Base-by-base conservation (phyloP, 1,140 invertebrate genomes). In the Apis florea region DNA sequence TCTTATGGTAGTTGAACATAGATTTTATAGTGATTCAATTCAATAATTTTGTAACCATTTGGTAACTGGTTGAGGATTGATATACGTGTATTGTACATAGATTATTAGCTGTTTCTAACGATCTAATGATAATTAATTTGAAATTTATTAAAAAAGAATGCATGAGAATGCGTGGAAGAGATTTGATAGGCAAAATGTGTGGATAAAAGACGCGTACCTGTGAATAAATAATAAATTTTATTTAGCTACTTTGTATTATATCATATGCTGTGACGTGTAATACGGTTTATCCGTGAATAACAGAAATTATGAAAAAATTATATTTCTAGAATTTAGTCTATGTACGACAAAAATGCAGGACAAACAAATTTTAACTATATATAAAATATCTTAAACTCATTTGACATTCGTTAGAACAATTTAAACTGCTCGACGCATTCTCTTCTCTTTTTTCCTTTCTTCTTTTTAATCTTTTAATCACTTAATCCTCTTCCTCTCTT, bases 41-140 rank as follows among this genome's bases (percentile, higher is more conserved):
- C 89, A 63, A 67, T 79, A 90, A 79, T 90, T 89, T 90, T 90
- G 67, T 89, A 90, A 90, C 79, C 71, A 84, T 89, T 89, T 86
- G 83, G 85, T 91, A 91, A 90, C 78, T 89, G 89, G 86, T 90
- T 91, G 89, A 90, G 90, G 90, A 91, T 90, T 86, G 85, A 90
- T 91, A 89, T 83, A 89, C 73, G 71, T 90, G 81, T 90, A 90
- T 74, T 90, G 85, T 90, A 90, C 56, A 90, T 90, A 90, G 76
- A 83, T 80, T 86, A 83, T 85, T 90, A 90, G 74, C 86, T 85
- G 76, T 90, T 83, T 87, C 82, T 90, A 90, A 91, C 83, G 84
- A 89, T 83, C 67, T 91, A 90, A 90, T 89, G 83, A 86, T 83
- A 86, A 85, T 86, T 89, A 84, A 82, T 85, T 88, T 84, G 68